Evolutionary conservation across 2,797 vertebrate species (phyloP).

Genomic region (Avahi laniger): DNA sequence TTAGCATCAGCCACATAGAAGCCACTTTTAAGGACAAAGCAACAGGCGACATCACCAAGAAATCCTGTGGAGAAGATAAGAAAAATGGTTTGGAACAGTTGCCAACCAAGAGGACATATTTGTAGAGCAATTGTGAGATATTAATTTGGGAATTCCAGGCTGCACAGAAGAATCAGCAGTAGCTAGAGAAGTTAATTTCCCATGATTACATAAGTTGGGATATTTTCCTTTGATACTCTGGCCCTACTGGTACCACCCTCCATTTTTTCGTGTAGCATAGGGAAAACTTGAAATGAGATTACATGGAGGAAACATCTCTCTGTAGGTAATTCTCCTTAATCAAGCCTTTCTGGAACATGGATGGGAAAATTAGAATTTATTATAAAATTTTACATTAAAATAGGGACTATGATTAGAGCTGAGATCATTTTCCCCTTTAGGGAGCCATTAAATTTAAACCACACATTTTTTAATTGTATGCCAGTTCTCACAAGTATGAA

Average conservation of each 20-base stretch:
- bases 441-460: not conserved
- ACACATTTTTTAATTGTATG: not conserved
- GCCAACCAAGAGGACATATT: not conserved
- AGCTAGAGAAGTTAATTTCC: not conserved
- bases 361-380: not conserved
- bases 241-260: not conserved
- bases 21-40: not conserved
- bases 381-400: constrained; percentile 19
- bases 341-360: not conserved
- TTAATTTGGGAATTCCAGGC: not conserved
- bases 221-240: not conserved
- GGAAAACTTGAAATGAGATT: not conserved
- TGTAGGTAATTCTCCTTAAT: not conserved
- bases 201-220: not conserved
- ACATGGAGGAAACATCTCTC: not conserved
- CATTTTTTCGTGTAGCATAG: not conserved
- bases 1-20: not conserved
- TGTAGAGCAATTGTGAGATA: not conserved
- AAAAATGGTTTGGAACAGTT: not conserved
- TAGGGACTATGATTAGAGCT: not conserved
- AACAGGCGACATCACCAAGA: not conserved
- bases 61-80: not conserved
- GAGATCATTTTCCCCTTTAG: not conserved
- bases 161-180: not conserved
- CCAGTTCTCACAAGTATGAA: not conserved